Evolutionary conservation across 1,140 invertebrate genomes (phyloP).

Genomic region (Cyphomyrmex costatus): DNA sequence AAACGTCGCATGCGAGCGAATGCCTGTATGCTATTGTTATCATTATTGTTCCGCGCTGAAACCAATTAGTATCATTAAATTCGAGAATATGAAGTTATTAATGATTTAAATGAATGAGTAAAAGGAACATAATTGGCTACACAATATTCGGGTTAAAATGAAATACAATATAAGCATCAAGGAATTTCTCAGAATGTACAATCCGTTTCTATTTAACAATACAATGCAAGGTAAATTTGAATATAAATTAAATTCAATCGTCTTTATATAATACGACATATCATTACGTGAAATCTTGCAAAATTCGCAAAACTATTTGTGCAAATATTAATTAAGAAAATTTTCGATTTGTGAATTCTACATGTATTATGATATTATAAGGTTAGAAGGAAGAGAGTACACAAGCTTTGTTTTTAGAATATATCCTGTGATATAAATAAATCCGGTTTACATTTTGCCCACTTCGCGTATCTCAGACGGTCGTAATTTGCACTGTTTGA

Average conservation of each 20-base stretch:
- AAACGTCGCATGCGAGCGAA: not conserved
- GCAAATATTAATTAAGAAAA: constrained; percentile 7
- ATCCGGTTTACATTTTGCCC: constrained; percentile 19
- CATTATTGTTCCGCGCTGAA: constrained; percentile 10
- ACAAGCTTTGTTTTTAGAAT: not conserved
- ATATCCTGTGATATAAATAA: constrained; percentile 11
- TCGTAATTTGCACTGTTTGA: constrained; percentile 51
- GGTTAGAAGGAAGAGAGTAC: not conserved
- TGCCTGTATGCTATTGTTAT: not conserved
- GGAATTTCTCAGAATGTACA: constrained; percentile 7
- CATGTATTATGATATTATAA: not conserved
- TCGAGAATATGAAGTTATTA: constrained; percentile 44
- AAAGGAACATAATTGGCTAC: constrained; percentile 41
- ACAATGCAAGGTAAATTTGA: constrained; percentile 17
- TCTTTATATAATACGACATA: not conserved
- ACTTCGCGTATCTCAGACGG: not conserved
- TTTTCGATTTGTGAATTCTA: not conserved
- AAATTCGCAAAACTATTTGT: not conserved
- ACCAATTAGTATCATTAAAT: constrained; percentile 48
- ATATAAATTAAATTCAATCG: constrained; percentile 28
- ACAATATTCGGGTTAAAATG: constrained; percentile 9
- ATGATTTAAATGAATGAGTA: constrained; percentile 23
- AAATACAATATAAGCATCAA: constrained; percentile 23
- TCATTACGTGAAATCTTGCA: not conserved
- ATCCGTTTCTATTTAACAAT: not conserved